Evolutionary conservation across 2,888 invertebrate genomes (phyloP).

Genomic region (Rugalucina vietnamica): DNA sequence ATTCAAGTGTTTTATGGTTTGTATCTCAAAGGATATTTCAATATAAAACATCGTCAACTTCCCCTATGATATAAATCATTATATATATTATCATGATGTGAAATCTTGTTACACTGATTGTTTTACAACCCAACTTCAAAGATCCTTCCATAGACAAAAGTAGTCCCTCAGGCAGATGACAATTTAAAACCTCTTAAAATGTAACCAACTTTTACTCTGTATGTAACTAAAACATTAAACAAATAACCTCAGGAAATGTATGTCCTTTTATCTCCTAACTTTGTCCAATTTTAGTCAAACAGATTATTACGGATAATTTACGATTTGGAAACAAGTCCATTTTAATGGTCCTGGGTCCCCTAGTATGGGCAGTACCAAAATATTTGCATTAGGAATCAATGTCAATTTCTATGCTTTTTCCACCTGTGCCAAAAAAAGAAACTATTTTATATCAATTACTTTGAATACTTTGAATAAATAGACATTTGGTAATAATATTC

Average conservation of each 20-base stretch:
- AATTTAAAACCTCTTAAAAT: conserved; percentile 16
- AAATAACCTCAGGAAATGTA: conserved; percentile 10
- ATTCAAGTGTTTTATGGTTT: background rate
- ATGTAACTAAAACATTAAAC: conserved; percentile 30
- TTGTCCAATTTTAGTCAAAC: conserved; percentile 12
- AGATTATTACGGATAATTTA: background rate
- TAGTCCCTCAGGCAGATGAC: conserved; percentile 2
- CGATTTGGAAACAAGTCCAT: background rate
- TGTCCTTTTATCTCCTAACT: background rate
- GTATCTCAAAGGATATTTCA: background rate
- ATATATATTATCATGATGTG: background rate
- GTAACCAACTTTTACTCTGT: background rate
- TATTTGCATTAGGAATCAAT: conserved; percentile 27
- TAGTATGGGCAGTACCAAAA: conserved; percentile 1
- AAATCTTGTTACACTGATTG: conserved; percentile 12
- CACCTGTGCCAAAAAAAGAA: background rate
- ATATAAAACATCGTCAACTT: background rate
- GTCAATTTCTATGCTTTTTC: conserved; percentile 8
- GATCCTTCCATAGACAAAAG: background rate
- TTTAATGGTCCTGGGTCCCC: background rate
- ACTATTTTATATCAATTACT: conserved; percentile 24
- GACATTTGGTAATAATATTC: background rate
- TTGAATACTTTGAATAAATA: conserved; percentile 13
- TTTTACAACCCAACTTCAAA: background rate
- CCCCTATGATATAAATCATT: conserved; percentile 1